These are phyloP conservation scores for Xestobium rufovillosum DNA, from an alignment of 2,888 invertebrate species.

Conservation along the genomic window DNA sequence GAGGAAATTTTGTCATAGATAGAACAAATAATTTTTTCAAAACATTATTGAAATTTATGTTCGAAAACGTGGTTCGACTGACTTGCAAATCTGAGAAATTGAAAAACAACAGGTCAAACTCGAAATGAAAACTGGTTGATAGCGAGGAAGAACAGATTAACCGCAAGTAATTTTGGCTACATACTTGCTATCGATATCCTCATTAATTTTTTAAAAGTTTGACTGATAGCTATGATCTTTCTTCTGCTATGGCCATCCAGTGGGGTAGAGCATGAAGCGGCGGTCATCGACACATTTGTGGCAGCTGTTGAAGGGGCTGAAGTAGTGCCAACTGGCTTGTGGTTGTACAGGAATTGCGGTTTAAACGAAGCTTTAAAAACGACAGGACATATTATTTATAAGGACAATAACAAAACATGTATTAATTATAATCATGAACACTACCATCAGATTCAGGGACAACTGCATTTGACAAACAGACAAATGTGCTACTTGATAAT, in stretches of 20 bases:
- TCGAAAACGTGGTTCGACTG: too few relatives aligned
- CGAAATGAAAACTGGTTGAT: conserved; percentile 11
- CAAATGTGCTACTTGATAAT: conserved; percentile 10
- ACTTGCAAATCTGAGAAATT: too few relatives aligned
- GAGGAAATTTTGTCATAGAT: too few relatives aligned
- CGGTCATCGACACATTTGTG: conserved; percentile 10
- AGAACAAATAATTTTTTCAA: too few relatives aligned
- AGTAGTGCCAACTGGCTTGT: conserved; percentile 11
- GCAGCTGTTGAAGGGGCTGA: not conserved
- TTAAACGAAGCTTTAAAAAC: conserved; percentile 7
- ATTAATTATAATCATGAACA: too few relatives aligned
- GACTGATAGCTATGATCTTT: conserved; percentile 7
- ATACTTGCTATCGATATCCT: conserved; percentile 8
- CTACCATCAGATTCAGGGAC: too few relatives aligned
- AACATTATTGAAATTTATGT: too few relatives aligned
- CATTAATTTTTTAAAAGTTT: conserved; percentile 9
- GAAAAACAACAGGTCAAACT: conserved; percentile 8
- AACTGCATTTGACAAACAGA: too few relatives aligned
- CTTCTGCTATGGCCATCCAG: conserved; percentile 9
- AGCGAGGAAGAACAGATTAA: conserved; percentile 8
- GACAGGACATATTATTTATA: conserved; percentile 8
- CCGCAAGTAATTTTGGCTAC: conserved; percentile 12
- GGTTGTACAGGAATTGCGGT: conserved; percentile 11
- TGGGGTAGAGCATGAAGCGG: conserved; percentile 15
- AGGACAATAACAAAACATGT: too few relatives aligned